A percentile compares a stretch with the other conserved stretches of the same genome.
These are phyloP conservation scores for Tryphoninae sp. DNA, from an alignment of 2,888 invertebrate species.

Conservation along the genomic window DNA sequence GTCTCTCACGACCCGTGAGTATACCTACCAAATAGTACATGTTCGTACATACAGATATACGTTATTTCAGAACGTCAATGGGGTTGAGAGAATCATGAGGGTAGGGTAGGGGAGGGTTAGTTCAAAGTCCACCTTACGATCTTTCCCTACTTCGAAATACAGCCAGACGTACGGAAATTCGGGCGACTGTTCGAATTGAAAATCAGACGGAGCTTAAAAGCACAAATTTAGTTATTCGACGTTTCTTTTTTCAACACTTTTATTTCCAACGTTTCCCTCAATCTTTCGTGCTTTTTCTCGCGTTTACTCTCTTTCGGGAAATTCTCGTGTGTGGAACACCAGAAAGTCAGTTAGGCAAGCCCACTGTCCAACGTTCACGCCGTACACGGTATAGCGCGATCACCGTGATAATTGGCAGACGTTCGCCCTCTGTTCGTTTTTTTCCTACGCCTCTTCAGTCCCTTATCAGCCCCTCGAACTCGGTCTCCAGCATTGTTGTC, in stretches of 20 bases:
- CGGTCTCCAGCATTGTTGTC: conserved; percentile 18
- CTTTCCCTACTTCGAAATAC: conserved; percentile 12
- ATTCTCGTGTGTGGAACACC: conserved; percentile 28
- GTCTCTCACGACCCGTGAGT: conserved; percentile 32
- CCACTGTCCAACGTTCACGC: conserved; percentile 19
- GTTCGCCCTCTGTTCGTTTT: conserved; percentile 21
- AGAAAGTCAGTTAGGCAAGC: conserved; percentile 18
- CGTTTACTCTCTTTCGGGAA: conserved; percentile 12
- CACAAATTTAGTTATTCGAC: conserved; percentile 44
- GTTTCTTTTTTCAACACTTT: conserved; percentile 11
- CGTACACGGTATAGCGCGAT: conserved; percentile 54
- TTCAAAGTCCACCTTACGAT: conserved; percentile 32
- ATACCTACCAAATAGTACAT: conserved; percentile 19
- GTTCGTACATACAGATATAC: conserved; percentile 7
- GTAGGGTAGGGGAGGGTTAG: neutral
- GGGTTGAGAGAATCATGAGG: conserved; percentile 7
- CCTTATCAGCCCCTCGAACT: conserved; percentile 35
- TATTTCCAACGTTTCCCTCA: conserved; percentile 2
- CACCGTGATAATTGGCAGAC: conserved; percentile 63
- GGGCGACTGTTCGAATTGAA: conserved; percentile 19
- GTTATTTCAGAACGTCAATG: neutral
- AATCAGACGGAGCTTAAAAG: conserved; percentile 34
- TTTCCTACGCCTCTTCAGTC: conserved; percentile 15
- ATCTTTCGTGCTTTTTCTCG: conserved; percentile 11
- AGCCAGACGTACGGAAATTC: neutral